These are phyloP conservation scores for Odontocolon sp. DNA, from an alignment of 2,888 invertebrate species.

Conservation along the genomic window DNA sequence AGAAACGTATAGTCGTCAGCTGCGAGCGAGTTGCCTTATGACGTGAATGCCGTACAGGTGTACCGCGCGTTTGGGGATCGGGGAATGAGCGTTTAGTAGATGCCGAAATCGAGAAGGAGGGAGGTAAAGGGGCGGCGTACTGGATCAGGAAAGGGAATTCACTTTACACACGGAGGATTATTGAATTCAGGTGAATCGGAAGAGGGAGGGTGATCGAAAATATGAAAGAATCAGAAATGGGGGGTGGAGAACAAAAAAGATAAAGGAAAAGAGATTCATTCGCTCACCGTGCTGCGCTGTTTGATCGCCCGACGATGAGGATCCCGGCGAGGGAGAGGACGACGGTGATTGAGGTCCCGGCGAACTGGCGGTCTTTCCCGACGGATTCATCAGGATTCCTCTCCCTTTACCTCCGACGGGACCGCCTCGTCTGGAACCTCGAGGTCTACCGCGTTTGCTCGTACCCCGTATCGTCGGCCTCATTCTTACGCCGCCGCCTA, in stretches of 20 bases:
- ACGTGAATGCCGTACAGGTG: conserved; percentile 24
- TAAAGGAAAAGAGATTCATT: conserved; percentile 17
- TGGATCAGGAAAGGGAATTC: conserved; percentile 11
- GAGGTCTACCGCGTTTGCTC: conserved; percentile 88
- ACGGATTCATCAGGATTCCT: conserved; percentile 71
- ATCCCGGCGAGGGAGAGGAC: conserved; percentile 65
- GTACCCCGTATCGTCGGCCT: conserved; percentile 82
- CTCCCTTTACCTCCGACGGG: conserved; percentile 77
- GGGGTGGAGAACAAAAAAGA: neutral
- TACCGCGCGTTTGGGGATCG: neutral
- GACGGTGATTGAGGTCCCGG: conserved; percentile 65
- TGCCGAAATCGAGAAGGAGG: neutral
- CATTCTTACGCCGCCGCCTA: conserved; percentile 77
- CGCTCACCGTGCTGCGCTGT: conserved; percentile 67
- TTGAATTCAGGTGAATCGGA: conserved; percentile 27
- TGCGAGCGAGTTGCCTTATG: conserved; percentile 11
- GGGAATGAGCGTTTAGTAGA: too few relatives aligned
- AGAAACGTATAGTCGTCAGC: conserved; percentile 21
- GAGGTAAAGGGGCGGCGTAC: neutral
- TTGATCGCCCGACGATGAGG: conserved; percentile 64
- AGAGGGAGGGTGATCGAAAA: conserved; percentile 3
- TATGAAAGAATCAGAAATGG: neutral
- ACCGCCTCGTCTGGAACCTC: conserved; percentile 86
- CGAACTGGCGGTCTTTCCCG: conserved; percentile 53
- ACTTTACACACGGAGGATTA: conserved; percentile 8